Evolutionary conservation across 1,140 invertebrate genomes (phyloP).

Genomic region (Pogonus chalceus): DNA sequence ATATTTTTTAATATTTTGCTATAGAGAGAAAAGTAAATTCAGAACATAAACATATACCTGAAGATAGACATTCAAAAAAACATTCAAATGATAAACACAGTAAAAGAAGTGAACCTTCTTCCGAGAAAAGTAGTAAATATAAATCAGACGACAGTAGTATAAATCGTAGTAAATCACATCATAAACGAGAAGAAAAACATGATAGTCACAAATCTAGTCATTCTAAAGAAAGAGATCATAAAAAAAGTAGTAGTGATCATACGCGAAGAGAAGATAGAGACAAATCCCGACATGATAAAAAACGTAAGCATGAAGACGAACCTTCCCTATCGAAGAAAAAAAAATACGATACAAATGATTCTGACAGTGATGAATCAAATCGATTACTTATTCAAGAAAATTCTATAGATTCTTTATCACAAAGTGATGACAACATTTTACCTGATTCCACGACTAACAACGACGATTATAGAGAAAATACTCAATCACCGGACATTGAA

Average conservation of each 20-base stretch:
- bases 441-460: not conserved
- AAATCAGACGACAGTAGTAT: slow-evolving; percentile 16
- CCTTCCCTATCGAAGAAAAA: not conserved
- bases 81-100: slow-evolving; percentile 15
- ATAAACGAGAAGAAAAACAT: slow-evolving; percentile 6
- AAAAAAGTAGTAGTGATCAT: slow-evolving; percentile 26
- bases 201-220: slow-evolving; percentile 16
- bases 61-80: slow-evolving; percentile 6
- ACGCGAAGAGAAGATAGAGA: not conserved
- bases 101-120: slow-evolving; percentile 14
- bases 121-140: slow-evolving; percentile 19
- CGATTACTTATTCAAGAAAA: not conserved
- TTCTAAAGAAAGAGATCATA: slow-evolving; percentile 33
- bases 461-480: not conserved
- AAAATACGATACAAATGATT: not conserved
- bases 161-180: slow-evolving; percentile 15
- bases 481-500: slow-evolving; percentile 17
- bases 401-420: too few relatives aligned
- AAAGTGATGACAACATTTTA: not conserved
- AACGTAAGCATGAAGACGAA: not conserved
- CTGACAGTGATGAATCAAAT: not conserved
- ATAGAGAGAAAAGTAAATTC: too few relatives aligned
- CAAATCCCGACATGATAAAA: not conserved
- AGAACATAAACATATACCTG: not conserved
- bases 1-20: not conserved